phyloP scores from a whole-genome alignment of 1,140 invertebrate genomes.

The Dreissena polymorpha region DNA sequence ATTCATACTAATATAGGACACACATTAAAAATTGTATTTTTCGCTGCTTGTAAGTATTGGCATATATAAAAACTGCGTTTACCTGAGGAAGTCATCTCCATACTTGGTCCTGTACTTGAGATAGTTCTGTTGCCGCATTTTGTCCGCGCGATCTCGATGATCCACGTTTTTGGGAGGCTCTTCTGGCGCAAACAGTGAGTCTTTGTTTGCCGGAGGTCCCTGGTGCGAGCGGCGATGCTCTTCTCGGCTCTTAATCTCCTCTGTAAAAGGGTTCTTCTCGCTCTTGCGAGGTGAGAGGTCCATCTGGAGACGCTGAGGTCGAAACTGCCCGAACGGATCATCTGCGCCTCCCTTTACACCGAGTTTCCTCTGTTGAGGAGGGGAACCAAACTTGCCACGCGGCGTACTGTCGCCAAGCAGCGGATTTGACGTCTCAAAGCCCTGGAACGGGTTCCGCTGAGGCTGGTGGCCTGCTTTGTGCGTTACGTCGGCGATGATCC shows the following conservation, averaged over 20 bases:
- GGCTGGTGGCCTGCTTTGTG: neutral
- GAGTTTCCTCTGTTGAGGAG: neutral
- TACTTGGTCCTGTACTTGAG: conserved; percentile 16
- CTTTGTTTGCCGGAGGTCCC: neutral
- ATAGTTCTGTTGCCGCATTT: conserved; percentile 22
- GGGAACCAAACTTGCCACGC: neutral
- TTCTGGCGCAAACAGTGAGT: neutral
- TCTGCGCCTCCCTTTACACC: neutral
- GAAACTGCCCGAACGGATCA: conserved; percentile 9
- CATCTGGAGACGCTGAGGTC: conserved; percentile 12
- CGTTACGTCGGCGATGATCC: conserved; percentile 3
- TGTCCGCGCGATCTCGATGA: conserved; percentile 1
- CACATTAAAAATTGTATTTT: no score
- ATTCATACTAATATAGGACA: no score
- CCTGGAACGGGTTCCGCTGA: conserved; percentile 15
- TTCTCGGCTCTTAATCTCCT: neutral
- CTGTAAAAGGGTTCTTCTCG: conserved; percentile 17
- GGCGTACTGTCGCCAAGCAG: conserved; percentile 27
- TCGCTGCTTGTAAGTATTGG: no score
- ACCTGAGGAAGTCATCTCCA: conserved; percentile 24
- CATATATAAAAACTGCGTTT: no score
- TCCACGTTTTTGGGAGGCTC: neutral
- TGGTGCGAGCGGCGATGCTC: conserved; percentile 6
- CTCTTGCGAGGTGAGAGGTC: neutral
- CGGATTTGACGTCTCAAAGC: conserved; percentile 19